Base-by-base conservation (phyloP, 2,797 vertebrate species). In the Typhlichthys subterraneus region DNA sequence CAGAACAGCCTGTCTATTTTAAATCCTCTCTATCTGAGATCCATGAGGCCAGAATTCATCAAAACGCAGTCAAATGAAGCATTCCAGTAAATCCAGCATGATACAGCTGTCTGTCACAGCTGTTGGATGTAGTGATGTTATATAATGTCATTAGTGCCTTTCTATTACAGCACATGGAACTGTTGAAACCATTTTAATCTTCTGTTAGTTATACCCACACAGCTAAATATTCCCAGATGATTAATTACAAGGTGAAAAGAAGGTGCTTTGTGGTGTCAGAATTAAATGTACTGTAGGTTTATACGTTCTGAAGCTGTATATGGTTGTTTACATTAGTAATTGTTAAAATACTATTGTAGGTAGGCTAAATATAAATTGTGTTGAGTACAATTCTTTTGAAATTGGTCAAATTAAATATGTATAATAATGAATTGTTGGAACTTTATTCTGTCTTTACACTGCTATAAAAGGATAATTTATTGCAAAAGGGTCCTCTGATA, bases 141-240 rank as follows among this genome's bases (percentile, higher is more conserved):
- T 79, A 82, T 82, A 90, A 90, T 56, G 76, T 76, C 67, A 87
- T 87, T 87, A 88, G 55, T 60, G 56, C 63, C 78, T 83, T 81
- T 89, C 87, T 85, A 73, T 87, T 78, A 83, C 75, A 63, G 79
- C 78, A 88, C 72, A 15, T 82, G 78, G 71, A 83, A 86, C 62
- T 64, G 76, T 66, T 75, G 68, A 77, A 79, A 72, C 63, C 59
- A 46, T 76, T 75, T 81, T 79, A 76, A 84, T 68, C 67, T 72
- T 63, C 59, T 57, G 52, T 38, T 49, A 33, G 65, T 54, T 57
- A 38, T 9, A 38, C 38, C 7, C 9, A 42, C 38, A 42, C 38
- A 42, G 9, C 8, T 42, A 42, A 42, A 42, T 42, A 7, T 42
- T 9, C 38, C 38, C 38, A 42, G 38, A 42, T 42, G 7, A 42